Base-by-base conservation (phyloP, 2,888 invertebrate genomes). In the Macrophya alboannulata region DNA sequence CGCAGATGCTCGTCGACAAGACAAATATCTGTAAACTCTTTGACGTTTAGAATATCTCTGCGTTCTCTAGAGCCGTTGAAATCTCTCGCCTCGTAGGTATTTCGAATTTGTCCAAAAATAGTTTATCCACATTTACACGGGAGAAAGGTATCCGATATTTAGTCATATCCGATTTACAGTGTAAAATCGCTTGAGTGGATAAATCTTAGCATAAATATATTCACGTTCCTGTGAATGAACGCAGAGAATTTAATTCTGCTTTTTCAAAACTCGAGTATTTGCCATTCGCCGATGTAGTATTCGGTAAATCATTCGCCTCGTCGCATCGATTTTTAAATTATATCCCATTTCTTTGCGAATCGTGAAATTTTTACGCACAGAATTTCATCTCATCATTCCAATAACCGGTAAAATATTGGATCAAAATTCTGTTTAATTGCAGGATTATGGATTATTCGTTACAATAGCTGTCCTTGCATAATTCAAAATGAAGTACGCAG, bases 21-120 rank as follows among this genome's bases (percentile, higher is more conserved):
- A 74, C 25, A 74, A 43, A 74, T 74, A 25, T 74, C 72, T 45
- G 72, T 74, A 25, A 68, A 68, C 68, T 68, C 68, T 68, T 68
- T 17, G 37, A 68, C 31, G 68, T 68, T 68, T 25, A 68, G 37
- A 68, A 68, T 68, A 68, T 68, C 5, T 68, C 17, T 68, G 21
- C 8, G 21, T 21, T 25, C 25, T 62, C 25, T 62, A 12, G 25
- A 62, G 25, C 62, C 15, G 6, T 68, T 68, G 5, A 5, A 62
- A 21, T 62, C 25, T 25, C 62, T 25, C 62, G 21, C 12, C 21
- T 25, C 12, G 25, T 31, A 31, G 31, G 3, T 62, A 21, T 12
- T 10, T 62, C 62, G 62, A 25, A 62, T 25, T 21, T 21, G 62
- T 62, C 10, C 10, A 4, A 25, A 21, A n/a, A 12, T 21, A 59